phyloP scores from a whole-genome alignment of 2,888 invertebrate genomes.

The Apoda limacodes region DNA sequence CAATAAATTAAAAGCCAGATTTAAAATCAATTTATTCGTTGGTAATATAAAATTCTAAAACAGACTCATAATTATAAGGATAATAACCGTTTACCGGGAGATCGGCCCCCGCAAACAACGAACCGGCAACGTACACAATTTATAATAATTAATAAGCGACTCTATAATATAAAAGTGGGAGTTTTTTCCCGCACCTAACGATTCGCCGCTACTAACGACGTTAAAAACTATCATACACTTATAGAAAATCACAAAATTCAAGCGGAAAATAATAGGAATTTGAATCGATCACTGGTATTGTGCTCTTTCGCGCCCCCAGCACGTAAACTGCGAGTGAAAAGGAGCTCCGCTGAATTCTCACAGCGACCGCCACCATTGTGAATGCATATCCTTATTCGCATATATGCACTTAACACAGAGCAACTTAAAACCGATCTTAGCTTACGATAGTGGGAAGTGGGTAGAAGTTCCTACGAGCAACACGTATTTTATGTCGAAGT shows the following conservation, averaged over 20 bases:
- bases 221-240: slow-evolving; percentile 64
- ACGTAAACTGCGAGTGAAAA: not conserved
- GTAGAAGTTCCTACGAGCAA: too few relatives aligned
- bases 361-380: too few relatives aligned
- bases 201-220: slow-evolving; percentile 44
- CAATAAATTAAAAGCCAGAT: slow-evolving; percentile 68
- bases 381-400: too few relatives aligned
- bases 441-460: too few relatives aligned
- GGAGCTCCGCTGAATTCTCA: too few relatives aligned
- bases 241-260: slow-evolving; percentile 69
- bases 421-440: too few relatives aligned
- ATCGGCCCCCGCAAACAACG: too few relatives aligned
- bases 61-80: slow-evolving; percentile 62
- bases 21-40: slow-evolving; percentile 63
- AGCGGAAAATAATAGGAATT: slow-evolving; percentile 68
- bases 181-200: slow-evolving; percentile 60
- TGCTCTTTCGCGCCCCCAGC: too few relatives aligned
- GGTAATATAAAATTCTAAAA: slow-evolving; percentile 70
- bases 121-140: slow-evolving; percentile 46
- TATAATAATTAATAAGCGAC: slow-evolving; percentile 67
- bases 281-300: slow-evolving; percentile 22
- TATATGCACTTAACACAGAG: too few relatives aligned
- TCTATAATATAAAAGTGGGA: slow-evolving; percentile 65
- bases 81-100: too few relatives aligned
- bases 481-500: too few relatives aligned